Evolutionary conservation across 2,113 vertebrate genomes (phyloP).

Genomic region (Tychaedon coryphoeus): DNA sequence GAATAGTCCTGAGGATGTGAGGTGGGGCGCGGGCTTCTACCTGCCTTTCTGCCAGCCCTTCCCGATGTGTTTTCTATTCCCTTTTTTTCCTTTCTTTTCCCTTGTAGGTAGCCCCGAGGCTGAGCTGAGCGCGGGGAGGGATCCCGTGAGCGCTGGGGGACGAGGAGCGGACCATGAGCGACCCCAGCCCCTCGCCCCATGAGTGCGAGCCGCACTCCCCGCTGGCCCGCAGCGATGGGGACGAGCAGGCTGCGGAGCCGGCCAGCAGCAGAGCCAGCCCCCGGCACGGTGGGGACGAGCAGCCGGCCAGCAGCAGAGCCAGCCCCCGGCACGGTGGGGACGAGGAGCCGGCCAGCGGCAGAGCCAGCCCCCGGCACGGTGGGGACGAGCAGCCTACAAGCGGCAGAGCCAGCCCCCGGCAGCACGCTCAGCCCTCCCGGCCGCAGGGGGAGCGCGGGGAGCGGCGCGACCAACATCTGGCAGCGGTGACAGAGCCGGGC

Average conservation of each 20-base stretch:
- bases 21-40: not conserved
- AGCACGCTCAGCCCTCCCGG: not conserved
- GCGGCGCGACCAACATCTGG: not conserved
- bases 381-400: not conserved
- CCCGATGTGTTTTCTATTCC: not conserved
- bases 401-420: not conserved
- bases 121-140: not conserved
- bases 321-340: not conserved
- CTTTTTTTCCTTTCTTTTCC: not conserved
- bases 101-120: not conserved
- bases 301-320: not conserved
- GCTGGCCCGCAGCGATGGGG: not conserved
- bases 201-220: not conserved
- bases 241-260: not conserved
- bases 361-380: not conserved
- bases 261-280: not conserved
- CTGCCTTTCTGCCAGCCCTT: not conserved
- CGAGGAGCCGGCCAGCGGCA: not conserved
- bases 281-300: not conserved
- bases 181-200: not conserved
- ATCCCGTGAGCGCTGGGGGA: not conserved
- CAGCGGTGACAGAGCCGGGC: not conserved
- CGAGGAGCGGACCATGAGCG: conserved; percentile 30
- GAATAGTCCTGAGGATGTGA: fast-evolving
- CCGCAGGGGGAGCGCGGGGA: not conserved